Evolutionary conservation across 2,797 vertebrate species (phyloP).

Genomic region (Parotocinclus haroldoi): DNA sequence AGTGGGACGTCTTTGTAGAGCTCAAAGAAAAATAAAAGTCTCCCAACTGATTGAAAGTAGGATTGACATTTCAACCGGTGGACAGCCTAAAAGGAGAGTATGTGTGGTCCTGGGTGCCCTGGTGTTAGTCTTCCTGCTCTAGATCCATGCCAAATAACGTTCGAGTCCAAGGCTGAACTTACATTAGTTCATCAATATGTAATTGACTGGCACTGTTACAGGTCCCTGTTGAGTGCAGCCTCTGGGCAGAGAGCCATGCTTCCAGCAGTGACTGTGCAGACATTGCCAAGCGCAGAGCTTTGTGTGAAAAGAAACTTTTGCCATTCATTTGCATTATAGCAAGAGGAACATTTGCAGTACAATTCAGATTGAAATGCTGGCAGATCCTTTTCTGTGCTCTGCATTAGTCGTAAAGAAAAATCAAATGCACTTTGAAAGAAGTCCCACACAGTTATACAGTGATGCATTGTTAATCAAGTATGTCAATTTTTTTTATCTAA

Average conservation of each 20-base stretch:
- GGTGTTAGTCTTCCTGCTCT: conserved; percentile 50
- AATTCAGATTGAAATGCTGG: conserved; percentile 9
- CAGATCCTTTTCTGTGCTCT: background rate
- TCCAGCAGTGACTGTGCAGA: conserved; percentile 37
- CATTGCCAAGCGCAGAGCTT: conserved; percentile 36
- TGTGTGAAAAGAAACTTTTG: conserved; percentile 40
- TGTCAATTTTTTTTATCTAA: no score
- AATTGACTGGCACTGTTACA: conserved; percentile 63
- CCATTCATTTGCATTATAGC: conserved; percentile 37
- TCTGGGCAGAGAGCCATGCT: conserved; percentile 41
- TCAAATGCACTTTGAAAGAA: conserved; percentile 1
- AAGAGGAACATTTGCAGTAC: conserved; percentile 15
- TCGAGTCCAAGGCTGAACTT: conserved; percentile 59
- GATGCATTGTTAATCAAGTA: no score
- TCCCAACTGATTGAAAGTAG: conserved; percentile 20
- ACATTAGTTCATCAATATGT: conserved; percentile 66
- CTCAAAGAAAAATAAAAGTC: conserved; percentile 47
- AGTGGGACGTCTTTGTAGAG: conserved; percentile 60
- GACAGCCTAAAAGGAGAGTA: conserved; percentile 55
- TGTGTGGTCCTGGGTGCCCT: conserved; percentile 54
- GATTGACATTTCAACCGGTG: conserved; percentile 45
- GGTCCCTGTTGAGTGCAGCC: conserved; percentile 54
- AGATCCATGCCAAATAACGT: conserved; percentile 56
- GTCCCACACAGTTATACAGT: no score
- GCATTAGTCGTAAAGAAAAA: background rate